A percentile compares a stretch with the other conserved stretches of the same genome.
These are phyloP conservation scores for Clamator glandarius DNA, from an alignment of 2,797 vertebrate genomes.

Conservation along the genomic window DNA sequence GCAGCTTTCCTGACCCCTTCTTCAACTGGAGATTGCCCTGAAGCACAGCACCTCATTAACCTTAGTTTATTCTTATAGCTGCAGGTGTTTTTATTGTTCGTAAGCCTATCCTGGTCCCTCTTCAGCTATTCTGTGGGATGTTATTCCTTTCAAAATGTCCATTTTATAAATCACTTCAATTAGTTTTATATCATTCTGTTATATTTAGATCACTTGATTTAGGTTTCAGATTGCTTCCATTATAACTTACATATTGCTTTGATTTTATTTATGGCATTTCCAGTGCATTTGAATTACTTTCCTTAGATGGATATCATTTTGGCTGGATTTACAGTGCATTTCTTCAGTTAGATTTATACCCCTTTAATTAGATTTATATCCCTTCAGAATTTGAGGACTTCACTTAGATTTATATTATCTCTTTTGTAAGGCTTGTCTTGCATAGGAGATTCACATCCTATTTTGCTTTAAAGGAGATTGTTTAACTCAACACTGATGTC, in stretches of 20 bases:
- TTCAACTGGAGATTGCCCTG: not conserved
- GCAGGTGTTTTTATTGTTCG: not conserved
- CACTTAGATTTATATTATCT: slow-evolving; percentile 48
- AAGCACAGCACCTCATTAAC: not conserved
- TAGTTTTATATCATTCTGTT: slow-evolving; percentile 33
- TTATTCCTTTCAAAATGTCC: not conserved
- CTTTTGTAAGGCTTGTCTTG: not conserved
- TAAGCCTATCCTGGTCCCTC: not conserved
- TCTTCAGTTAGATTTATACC: slow-evolving; percentile 65
- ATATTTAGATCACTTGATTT: slow-evolving; percentile 35
- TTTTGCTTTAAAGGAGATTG: slow-evolving; percentile 16
- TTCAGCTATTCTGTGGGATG: not conserved
- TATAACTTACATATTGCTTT: slow-evolving; percentile 19
- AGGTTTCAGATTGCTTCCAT: slow-evolving; percentile 22
- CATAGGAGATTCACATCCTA: not conserved
- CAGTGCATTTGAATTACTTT: slow-evolving; percentile 60
- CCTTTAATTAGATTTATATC: slow-evolving; percentile 77
- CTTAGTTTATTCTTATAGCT: not conserved
- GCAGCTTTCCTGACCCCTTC: not conserved
- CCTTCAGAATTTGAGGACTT: slow-evolving; percentile 57
- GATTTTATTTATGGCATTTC: slow-evolving; percentile 67
- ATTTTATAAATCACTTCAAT: slow-evolving; percentile 64
- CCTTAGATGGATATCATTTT: slow-evolving; percentile 62
- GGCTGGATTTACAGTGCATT: slow-evolving; percentile 69
- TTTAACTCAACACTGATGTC: not conserved